Evolutionary conservation across 30 jellyfish, hydroid and myxozoan genomes (phyloP).

Genomic region (Chironex yamaguchii): DNA sequence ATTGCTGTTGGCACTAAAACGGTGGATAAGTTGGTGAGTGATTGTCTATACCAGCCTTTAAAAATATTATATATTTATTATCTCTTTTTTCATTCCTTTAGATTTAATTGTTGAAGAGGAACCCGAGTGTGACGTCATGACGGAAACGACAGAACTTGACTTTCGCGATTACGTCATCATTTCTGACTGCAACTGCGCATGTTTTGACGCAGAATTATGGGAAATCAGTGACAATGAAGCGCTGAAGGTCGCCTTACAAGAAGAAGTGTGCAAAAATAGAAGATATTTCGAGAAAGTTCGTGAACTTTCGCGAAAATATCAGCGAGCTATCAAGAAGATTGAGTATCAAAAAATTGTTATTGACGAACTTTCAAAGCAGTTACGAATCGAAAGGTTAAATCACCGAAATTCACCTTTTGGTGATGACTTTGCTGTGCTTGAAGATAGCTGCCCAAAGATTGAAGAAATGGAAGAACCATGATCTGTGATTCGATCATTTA

Average conservation of each 20-base stretch:
- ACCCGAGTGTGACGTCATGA: too few relatives aligned
- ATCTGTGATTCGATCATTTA: too few relatives aligned
- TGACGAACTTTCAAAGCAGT: conserved; percentile 52
- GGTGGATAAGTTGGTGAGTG: too few relatives aligned
- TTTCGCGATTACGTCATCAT: background rate
- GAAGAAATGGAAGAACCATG: conserved; percentile 76
- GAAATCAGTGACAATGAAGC: conserved; percentile 57
- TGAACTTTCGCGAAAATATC: conserved; percentile 64
- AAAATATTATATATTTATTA: too few relatives aligned
- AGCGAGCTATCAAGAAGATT: conserved; percentile 58
- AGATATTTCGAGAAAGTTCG: conserved; percentile 60
- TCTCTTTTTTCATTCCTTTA: too few relatives aligned
- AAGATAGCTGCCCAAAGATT: conserved; percentile 49
- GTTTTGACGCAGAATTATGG: background rate
- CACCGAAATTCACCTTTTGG: conserved; percentile 24
- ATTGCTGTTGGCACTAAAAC: too few relatives aligned
- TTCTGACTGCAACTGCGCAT: background rate
- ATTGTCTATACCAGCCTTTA: too few relatives aligned
- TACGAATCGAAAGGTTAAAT: conserved; percentile 59
- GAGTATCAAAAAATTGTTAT: conserved; percentile 70
- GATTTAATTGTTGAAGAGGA: too few relatives aligned
- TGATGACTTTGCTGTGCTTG: conserved; percentile 74
- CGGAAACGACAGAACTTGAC: background rate
- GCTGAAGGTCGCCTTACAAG: conserved; percentile 54
- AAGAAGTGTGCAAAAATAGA: conserved; percentile 56